Conservation (phyloP, 2,797 vertebrate species). For the Alca torda region DNA sequence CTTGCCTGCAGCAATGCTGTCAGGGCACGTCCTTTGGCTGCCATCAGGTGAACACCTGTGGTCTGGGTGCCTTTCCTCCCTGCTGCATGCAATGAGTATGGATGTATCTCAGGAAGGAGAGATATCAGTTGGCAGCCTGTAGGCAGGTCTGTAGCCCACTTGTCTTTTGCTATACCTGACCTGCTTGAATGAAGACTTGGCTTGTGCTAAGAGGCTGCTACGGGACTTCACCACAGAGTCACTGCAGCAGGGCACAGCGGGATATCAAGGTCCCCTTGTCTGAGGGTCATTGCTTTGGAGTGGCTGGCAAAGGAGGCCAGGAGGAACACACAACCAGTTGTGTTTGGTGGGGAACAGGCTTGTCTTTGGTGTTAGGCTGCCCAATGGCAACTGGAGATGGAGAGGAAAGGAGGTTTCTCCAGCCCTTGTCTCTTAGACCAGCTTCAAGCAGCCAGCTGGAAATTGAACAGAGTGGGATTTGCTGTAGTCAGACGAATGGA, state of each 20-base stretch:
- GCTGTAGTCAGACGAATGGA: neutral
- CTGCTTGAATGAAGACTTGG: neutral
- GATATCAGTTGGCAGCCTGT: neutral
- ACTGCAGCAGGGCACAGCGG: too few relatives aligned
- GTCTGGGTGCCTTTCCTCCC: neutral
- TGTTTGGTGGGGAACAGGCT: neutral
- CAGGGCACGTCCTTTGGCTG: neutral
- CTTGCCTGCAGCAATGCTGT: accelerated
- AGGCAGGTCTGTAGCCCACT: neutral
- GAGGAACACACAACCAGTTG: neutral
- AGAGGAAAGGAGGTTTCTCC: neutral
- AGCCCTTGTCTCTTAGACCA: neutral
- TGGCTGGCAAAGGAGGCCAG: neutral
- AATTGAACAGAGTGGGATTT: neutral
- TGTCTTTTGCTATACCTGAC: neutral
- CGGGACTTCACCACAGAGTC: neutral
- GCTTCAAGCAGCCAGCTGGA: neutral
- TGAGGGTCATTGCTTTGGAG: neutral
- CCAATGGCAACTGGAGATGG: neutral
- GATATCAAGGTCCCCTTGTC: neutral
- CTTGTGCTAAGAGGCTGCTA: neutral
- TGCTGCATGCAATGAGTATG: neutral
- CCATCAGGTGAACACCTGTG: neutral
- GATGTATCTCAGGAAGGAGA: neutral
- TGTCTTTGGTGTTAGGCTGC: neutral